Evolutionary conservation across 2,888 invertebrate genomes (phyloP), one percentile per base, ranked within the genome.

Genomic region (Pardosa pseudoannulata): DNA sequence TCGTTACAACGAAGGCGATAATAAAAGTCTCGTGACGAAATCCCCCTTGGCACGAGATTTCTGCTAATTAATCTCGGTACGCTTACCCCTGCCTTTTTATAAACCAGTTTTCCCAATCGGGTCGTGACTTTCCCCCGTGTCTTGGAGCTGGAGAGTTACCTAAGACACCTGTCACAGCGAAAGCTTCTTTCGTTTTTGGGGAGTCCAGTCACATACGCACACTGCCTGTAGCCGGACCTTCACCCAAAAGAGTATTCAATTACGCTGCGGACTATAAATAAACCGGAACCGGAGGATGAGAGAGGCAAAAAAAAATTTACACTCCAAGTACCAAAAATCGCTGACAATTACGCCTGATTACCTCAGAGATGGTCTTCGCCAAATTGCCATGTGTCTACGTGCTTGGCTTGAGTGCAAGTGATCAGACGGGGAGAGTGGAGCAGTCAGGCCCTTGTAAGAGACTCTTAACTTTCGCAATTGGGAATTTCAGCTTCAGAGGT

Each of bases 191-290:
- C n/a, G n/a, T n/a, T n/a, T n/a, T 67, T 83, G 31, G 6, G 2
- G 9, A 83, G 76, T 83, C 82, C 27, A 46, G 36, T 83, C 82
- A 83, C 76, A 83, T 65, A 32, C 7, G 16, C 19, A 31, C n/a
- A n/a, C n/a, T n/a, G n/a, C n/a, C 29, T n/a, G 29, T 1, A 28
- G 64, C n/a, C 46, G 23, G 29, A 27, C 62, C 39, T 41, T 67
- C 81, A 82, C 76, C 76, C 83, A 65, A n/a, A n/a, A 13, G 36
- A 36, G 72, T 85, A 85, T 85, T 85, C 83, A 85, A 85, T 85
- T 85, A 85, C 73, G 27, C 72, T 23, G 73, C 71, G 67, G 73
- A 73, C 83, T 68, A 85, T 85, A 85, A 85, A 85, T 85, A 85
- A 80, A 85, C 62, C 39, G 46, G 31, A 50, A 70, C 41, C 16